Evolutionary conservation across 2,888 invertebrate genomes (phyloP).

Genomic region (Toxonevra muliebris): DNA sequence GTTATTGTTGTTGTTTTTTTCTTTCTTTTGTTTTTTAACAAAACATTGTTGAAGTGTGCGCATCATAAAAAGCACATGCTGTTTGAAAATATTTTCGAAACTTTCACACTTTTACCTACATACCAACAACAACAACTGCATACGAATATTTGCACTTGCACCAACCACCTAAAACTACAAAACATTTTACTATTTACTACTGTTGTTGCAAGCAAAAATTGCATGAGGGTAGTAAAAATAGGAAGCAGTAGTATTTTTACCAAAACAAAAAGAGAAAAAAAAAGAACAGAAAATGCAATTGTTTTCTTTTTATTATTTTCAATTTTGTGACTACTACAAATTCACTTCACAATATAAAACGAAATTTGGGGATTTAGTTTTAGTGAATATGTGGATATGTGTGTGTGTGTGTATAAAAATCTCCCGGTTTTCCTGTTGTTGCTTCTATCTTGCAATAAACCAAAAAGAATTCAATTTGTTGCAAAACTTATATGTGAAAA

Average conservation of each 20-base stretch:
- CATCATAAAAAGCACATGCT: constrained; percentile 13
- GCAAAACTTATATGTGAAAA: constrained; percentile 8
- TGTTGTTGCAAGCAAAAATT: too few relatives aligned
- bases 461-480: constrained; percentile 8
- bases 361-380: constrained; percentile 17
- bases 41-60: constrained; percentile 7
- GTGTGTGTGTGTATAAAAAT: too few relatives aligned
- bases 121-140: not conserved
- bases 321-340: not conserved
- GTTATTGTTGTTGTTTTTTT: too few relatives aligned
- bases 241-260: too few relatives aligned
- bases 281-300: not conserved
- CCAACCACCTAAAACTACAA: too few relatives aligned
- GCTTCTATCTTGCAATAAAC: not conserved
- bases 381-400: not conserved
- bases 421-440: not conserved
- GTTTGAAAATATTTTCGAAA: not conserved
- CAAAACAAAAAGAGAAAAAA: too few relatives aligned
- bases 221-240: too few relatives aligned
- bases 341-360: constrained; percentile 1
- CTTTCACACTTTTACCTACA: not conserved
- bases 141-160: not conserved
- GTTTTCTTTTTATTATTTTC: not conserved
- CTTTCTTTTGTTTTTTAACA: too few relatives aligned
- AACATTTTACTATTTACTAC: too few relatives aligned